phyloP scores from a whole-genome alignment of 2,797 vertebrate genomes.

The Pseudocheirus occidentalis region DNA sequence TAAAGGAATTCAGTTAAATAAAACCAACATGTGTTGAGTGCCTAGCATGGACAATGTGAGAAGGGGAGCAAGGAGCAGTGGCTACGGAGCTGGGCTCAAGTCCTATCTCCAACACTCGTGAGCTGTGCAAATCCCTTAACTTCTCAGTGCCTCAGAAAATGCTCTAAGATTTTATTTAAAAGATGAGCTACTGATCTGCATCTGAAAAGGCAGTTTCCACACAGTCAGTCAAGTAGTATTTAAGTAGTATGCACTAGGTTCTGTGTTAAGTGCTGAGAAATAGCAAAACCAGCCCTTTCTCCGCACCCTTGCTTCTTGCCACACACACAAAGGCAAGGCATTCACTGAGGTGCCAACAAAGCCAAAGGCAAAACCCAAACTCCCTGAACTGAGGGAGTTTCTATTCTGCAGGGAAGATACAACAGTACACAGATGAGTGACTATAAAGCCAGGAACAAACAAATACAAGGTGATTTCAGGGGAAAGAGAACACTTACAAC shows the following conservation, averaged over 20 bases:
- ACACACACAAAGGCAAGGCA: not conserved
- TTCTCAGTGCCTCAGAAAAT: not conserved
- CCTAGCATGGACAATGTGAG: not conserved
- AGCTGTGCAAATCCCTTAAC: not conserved
- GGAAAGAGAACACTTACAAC: not conserved
- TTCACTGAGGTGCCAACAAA: not conserved
- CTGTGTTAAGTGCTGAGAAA: not conserved
- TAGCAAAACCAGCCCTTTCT: not conserved
- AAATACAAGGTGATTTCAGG: not conserved
- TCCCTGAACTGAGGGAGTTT: not conserved
- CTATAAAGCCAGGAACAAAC: not conserved
- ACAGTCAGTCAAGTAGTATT: not conserved
- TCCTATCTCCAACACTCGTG: not conserved
- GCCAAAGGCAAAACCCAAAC: not conserved
- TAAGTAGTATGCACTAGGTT: not conserved
- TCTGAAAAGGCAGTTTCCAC: not conserved
- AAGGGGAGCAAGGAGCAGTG: not conserved
- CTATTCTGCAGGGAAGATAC: not conserved
- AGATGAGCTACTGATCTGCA: not conserved
- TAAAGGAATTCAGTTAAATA: not conserved
- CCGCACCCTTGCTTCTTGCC: not conserved
- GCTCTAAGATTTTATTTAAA: not conserved
- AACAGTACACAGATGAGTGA: not conserved
- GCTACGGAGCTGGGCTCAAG: not conserved
- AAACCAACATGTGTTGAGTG: not conserved